Evolutionary conservation across 1,140 invertebrate genomes (phyloP).

Genomic region (Sminthurinus signatus): DNA sequence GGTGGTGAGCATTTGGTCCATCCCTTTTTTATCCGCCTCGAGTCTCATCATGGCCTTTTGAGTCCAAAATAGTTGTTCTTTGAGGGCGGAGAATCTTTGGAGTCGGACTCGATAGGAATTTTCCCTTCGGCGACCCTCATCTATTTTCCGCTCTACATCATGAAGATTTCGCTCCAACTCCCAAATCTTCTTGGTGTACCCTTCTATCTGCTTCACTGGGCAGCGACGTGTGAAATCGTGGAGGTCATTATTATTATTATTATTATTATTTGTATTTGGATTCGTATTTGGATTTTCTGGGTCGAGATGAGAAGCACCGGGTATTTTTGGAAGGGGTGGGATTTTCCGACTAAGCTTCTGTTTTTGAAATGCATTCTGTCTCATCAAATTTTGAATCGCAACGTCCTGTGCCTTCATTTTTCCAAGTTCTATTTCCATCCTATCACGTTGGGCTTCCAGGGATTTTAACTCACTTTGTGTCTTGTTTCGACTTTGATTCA

Average conservation of each 20-base stretch:
- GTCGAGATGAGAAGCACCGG: not conserved
- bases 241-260: too few species aligned
- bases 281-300: too few species aligned
- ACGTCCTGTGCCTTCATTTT: conserved; percentile 21
- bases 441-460: conserved; percentile 1
- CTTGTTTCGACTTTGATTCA: conserved; percentile 7
- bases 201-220: conserved; percentile 13
- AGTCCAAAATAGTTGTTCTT: conserved; percentile 35
- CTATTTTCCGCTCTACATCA: conserved; percentile 22
- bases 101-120: conserved; percentile 24
- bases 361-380: conserved; percentile 18
- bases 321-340: not conserved
- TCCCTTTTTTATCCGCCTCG: conserved; percentile 24
- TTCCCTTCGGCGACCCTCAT: conserved; percentile 19
- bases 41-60: conserved; percentile 31
- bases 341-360: not conserved
- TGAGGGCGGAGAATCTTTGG: conserved; percentile 21
- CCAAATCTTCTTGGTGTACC: conserved; percentile 32
- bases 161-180: conserved; percentile 21
- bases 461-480: conserved; percentile 14
- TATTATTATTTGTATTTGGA: too few species aligned
- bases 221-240: not conserved
- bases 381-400: conserved; percentile 19
- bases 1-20: conserved; percentile 16
- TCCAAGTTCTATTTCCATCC: conserved; percentile 18